phyloP scores from a whole-genome alignment of 2,888 invertebrate species.

The Agrochola macilenta region DNA sequence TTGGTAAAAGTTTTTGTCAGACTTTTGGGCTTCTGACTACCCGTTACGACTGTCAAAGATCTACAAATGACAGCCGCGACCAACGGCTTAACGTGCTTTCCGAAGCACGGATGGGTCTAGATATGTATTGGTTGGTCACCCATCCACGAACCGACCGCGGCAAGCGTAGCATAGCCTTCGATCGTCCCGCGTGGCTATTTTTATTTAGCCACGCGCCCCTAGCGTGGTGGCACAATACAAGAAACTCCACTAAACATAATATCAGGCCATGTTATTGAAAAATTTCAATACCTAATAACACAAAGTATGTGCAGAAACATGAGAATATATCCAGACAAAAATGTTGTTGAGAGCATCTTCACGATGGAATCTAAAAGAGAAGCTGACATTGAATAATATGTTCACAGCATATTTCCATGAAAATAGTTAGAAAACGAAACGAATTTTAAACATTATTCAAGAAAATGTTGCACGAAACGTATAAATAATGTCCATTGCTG shows the following conservation, averaged over 20 bases:
- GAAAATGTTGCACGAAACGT: constrained; percentile 29
- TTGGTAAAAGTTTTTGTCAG: no score
- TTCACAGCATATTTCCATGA: constrained; percentile 44
- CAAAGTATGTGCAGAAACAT: constrained; percentile 30
- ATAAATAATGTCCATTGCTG: constrained; percentile 65
- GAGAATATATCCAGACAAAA: constrained; percentile 29
- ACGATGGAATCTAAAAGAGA: constrained; percentile 40
- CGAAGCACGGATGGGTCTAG: no score
- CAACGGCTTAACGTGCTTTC: not conserved
- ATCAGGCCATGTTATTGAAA: constrained; percentile 11
- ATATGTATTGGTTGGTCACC: not conserved
- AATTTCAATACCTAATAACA: constrained; percentile 28
- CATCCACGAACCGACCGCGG: not conserved
- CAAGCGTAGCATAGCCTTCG: not conserved
- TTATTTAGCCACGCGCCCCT: no score
- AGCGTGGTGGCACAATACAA: not conserved
- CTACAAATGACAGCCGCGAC: not conserved
- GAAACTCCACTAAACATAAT: constrained; percentile 1
- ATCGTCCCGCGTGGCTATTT: not conserved
- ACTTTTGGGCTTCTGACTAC: not conserved
- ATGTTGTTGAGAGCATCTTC: constrained; percentile 25
- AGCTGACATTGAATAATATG: constrained; percentile 61
- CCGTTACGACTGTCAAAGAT: not conserved
- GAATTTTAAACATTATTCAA: constrained; percentile 52
- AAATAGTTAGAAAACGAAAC: constrained; percentile 46